Conservation (phyloP, 2,888 invertebrate genomes). For the Stegophylla sp. region DNA sequence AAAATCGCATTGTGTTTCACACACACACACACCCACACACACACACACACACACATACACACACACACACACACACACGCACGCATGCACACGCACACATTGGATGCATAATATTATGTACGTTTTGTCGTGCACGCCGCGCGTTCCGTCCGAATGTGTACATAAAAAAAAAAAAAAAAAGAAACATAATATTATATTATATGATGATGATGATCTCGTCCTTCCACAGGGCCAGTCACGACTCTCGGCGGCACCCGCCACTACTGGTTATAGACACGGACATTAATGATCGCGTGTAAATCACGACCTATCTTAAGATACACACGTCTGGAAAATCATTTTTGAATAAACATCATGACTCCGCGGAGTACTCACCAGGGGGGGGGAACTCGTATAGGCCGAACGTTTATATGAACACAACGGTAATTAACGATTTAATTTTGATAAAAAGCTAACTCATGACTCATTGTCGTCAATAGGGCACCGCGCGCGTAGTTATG, state of each 20-base stretch:
- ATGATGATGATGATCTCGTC: constrained; percentile 11
- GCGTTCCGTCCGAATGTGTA: not conserved
- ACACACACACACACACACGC: not conserved
- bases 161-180: not conserved
- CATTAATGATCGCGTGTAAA: constrained; percentile 32
- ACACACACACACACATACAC: not conserved
- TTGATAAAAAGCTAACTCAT: too few species aligned
- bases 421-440: too few species aligned
- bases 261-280: not conserved
- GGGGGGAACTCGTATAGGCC: not conserved
- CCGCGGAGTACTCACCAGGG: not conserved
- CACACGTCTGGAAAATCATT: not conserved
- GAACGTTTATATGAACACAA: not conserved
- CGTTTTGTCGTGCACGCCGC: not conserved
- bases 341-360: not conserved
- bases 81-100: not conserved
- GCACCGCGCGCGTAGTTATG: too few species aligned
- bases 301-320: constrained; percentile 29
- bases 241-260: not conserved
- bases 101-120: not conserved
- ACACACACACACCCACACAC: not conserved
- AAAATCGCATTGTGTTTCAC: constrained; percentile 3
- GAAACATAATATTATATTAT: constrained; percentile 7
- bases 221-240: constrained; percentile 44
- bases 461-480: too few species aligned